Conservation (phyloP, 2,797 vertebrate species). For the Peromyscus aztecus region DNA sequence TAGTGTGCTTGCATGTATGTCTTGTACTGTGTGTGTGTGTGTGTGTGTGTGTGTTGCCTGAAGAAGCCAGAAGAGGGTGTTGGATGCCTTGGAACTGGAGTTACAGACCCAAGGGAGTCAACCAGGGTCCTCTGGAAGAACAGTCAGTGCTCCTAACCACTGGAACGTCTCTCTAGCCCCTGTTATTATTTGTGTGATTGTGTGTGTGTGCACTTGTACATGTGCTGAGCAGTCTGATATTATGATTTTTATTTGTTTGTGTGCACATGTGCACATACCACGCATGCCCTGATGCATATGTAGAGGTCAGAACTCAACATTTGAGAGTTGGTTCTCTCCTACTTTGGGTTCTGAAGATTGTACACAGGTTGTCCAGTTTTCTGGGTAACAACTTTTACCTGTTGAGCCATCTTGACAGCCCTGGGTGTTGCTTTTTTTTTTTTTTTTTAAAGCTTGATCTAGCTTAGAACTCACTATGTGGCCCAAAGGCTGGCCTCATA, state of each 20-base stretch:
- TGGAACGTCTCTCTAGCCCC: background rate
- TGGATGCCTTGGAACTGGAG: background rate
- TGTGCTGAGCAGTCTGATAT: background rate
- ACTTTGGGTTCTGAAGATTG: background rate
- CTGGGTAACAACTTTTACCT: background rate
- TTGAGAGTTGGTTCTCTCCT: background rate
- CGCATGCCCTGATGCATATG: too few relatives aligned
- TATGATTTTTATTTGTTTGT: background rate
- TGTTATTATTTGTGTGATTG: background rate
- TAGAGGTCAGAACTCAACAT: background rate
- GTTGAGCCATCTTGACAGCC: background rate
- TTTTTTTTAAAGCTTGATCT: background rate
- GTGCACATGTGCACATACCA: background rate
- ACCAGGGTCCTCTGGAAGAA: background rate
- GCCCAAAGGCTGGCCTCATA: background rate
- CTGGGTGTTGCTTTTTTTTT: too few relatives aligned
- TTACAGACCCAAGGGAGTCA: background rate
- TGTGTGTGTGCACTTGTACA: background rate
- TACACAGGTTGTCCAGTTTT: background rate
- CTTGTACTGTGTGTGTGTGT: background rate
- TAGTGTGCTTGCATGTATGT: background rate
- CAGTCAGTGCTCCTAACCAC: background rate
- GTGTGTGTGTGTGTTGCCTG: background rate
- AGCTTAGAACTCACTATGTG: background rate
- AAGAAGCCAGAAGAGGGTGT: background rate